Conservation (phyloP, 2,888 invertebrate species). For the Tipula confusa region DNA sequence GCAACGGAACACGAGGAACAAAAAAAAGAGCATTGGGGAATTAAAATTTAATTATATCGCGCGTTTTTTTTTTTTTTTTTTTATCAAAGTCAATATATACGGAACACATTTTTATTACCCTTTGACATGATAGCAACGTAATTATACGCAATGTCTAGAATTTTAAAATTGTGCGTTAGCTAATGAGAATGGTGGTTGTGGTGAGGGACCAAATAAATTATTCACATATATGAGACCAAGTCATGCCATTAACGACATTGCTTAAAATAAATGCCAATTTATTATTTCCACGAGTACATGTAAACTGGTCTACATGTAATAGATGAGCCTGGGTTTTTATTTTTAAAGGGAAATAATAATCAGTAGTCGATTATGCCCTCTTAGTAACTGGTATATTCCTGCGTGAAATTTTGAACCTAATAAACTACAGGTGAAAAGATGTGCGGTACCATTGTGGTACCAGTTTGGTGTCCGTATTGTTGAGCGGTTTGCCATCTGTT, state of each 20-base stretch:
- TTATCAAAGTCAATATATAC: background rate
- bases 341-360: no score
- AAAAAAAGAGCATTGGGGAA: background rate
- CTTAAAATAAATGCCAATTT: background rate
- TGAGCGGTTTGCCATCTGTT: no score
- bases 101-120: background rate
- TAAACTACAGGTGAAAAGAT: no score
- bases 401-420: no score
- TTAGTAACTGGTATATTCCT: no score
- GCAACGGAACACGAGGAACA: background rate
- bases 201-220: background rate
- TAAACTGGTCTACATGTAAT: no score
- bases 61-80: background rate
- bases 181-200: background rate
- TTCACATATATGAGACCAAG: background rate
- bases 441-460: no score
- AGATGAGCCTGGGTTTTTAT: no score
- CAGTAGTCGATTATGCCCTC: no score
- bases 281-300: no score
- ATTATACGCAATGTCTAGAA: background rate
- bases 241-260: background rate
- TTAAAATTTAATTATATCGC: background rate
- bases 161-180: background rate
- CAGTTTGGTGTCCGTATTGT: no score
- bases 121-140: background rate